A percentile compares a stretch with the other conserved stretches of the same genome.
Conservation (phyloP, 2,888 invertebrate species). For the Keiferia lycopersicella region DNA sequence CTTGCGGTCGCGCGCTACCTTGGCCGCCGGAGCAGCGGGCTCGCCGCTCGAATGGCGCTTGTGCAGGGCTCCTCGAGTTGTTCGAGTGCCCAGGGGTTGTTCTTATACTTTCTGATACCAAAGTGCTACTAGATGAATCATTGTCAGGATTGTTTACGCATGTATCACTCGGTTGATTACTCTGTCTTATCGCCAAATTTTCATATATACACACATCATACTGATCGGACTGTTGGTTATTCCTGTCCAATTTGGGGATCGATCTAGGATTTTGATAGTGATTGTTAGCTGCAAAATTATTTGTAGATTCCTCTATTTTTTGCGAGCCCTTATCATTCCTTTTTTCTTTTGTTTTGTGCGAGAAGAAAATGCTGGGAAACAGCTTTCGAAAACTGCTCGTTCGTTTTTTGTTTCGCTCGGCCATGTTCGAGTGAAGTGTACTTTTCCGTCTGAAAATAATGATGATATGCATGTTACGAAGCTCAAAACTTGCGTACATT, state of each 20-base stretch:
- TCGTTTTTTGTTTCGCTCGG: constrained; percentile 62
- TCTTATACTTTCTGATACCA: constrained; percentile 64
- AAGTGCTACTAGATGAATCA: constrained; percentile 68
- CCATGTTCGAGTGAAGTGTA: constrained; percentile 43
- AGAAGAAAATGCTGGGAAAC: constrained; percentile 65
- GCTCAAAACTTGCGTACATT: too few species aligned
- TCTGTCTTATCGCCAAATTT: constrained; percentile 54
- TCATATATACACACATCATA: constrained; percentile 67
- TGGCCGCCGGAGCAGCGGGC: constrained; percentile 46
- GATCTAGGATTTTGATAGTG: constrained; percentile 63
- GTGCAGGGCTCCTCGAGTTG: neutral
- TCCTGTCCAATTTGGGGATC: constrained; percentile 48
- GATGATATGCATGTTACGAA: too few species aligned
- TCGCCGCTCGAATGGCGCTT: neutral
- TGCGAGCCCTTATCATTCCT: constrained; percentile 45
- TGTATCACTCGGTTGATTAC: constrained; percentile 41
- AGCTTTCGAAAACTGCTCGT: constrained; percentile 66
- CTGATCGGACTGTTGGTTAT: constrained; percentile 37
- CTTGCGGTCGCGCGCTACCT: constrained; percentile 63
- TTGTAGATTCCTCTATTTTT: constrained; percentile 35
- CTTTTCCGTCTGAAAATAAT: constrained; percentile 39
- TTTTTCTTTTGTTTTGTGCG: constrained; percentile 63
- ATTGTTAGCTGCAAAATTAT: constrained; percentile 47
- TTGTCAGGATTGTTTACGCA: constrained; percentile 47
- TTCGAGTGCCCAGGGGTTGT: constrained; percentile 31